A percentile compares a stretch with the other conserved stretches of the same genome.
phyloP scores from a whole-genome alignment of 2,888 invertebrate genomes.

The Tenthredo scrophulariae region DNA sequence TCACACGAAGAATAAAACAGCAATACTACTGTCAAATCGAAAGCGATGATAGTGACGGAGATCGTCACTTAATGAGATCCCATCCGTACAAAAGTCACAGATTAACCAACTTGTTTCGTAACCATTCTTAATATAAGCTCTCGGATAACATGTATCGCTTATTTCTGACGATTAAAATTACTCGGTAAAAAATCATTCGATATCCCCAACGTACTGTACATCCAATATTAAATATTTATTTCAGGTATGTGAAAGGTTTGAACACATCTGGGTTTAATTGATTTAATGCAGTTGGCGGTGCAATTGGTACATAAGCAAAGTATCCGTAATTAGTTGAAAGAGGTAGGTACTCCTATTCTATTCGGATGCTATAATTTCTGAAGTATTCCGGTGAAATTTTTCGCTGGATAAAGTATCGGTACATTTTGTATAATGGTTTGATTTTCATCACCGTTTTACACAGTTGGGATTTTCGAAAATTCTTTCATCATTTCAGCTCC shows the following conservation, averaged over 20 bases:
- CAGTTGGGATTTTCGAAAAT: constrained; percentile 17
- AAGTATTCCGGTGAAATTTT: neutral
- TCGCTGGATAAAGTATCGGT: neutral
- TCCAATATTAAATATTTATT: neutral
- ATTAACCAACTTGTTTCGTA: neutral
- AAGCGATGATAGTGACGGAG: neutral
- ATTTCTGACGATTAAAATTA: neutral
- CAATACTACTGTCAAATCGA: neutral
- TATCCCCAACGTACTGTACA: neutral
- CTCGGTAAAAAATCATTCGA: neutral
- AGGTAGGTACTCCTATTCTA: too few relatives aligned
- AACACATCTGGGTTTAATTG: neutral
- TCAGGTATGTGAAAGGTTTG: neutral
- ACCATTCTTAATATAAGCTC: neutral
- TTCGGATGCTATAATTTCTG: neutral
- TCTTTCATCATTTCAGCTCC: constrained; percentile 65
- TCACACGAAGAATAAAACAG: neutral
- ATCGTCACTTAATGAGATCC: neutral
- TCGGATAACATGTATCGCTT: neutral
- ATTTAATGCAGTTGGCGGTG: neutral
- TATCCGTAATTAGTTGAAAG: neutral
- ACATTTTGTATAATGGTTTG: neutral
- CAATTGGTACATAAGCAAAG: neutral
- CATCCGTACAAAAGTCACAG: neutral
- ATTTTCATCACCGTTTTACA: neutral